phyloP scores from a whole-genome alignment of 2,888 invertebrate species.

The Chrysodeixis includens region DNA sequence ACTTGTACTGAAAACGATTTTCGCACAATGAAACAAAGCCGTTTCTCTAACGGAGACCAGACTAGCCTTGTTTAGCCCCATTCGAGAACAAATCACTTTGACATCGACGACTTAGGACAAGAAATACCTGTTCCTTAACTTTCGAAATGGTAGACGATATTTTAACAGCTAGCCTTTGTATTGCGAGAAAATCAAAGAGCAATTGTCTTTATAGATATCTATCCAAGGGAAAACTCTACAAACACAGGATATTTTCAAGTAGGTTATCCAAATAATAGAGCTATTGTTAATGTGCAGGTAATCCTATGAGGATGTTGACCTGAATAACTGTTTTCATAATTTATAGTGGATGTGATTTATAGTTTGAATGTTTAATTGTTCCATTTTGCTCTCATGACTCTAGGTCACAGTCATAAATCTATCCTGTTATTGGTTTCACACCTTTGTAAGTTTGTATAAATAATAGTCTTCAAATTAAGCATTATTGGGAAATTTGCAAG shows the following conservation, averaged over 20 bases:
- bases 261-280: neutral
- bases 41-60: conserved; percentile 42
- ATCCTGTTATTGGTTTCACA: neutral
- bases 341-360: neutral
- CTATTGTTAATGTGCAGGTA: conserved; percentile 3
- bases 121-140: conserved; percentile 36
- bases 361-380: conserved; percentile 6
- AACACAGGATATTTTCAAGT: neutral
- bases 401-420: neutral
- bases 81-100: conserved; percentile 50
- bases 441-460: no score
- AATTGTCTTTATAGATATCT: neutral
- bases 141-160: conserved; percentile 32
- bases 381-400: neutral
- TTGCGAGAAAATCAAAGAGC: neutral
- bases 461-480: no score
- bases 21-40: conserved; percentile 42
- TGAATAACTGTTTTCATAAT: conserved; percentile 1
- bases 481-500: neutral
- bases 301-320: neutral
- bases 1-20: conserved; percentile 37
- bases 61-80: conserved; percentile 35
- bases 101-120: conserved; percentile 37
- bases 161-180: neutral
- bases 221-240: neutral